Evolutionary conservation across 2,888 invertebrate genomes (phyloP).

Genomic region (Agriopis marginaria): DNA sequence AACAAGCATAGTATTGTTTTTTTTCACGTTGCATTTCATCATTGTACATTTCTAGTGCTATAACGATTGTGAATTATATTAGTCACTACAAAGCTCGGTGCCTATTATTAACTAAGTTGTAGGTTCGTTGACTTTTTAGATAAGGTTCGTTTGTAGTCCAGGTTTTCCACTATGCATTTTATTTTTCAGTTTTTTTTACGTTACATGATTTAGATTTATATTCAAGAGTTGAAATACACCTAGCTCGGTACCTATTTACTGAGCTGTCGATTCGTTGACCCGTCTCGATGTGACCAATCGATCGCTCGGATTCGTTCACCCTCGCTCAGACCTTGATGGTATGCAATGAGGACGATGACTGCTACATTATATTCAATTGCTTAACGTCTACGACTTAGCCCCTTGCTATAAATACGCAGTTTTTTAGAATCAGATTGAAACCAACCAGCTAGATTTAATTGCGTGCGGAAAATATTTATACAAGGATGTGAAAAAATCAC

Average conservation of each 20-base stretch:
- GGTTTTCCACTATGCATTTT: not conserved
- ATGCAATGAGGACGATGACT: constrained; percentile 45
- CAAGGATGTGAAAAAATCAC: constrained; percentile 7
- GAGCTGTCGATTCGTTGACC: constrained; percentile 36
- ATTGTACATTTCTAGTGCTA: no score
- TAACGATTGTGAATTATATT: no score
- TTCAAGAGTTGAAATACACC: not conserved
- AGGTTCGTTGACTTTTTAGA: not conserved
- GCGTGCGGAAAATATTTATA: constrained; percentile 5
- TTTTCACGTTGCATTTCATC: no score
- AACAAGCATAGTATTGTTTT: no score
- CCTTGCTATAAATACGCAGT: constrained; percentile 7
- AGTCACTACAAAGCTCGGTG: no score
- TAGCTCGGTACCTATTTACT: constrained; percentile 12
- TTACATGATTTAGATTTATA: not conserved
- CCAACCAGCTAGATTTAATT: not conserved
- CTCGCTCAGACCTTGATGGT: constrained; percentile 41
- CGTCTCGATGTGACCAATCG: constrained; percentile 42
- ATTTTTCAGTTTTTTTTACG: not conserved
- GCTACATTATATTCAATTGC: constrained; percentile 16
- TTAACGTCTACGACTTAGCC: constrained; percentile 7
- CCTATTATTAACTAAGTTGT: no score
- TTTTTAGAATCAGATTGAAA: constrained; percentile 14
- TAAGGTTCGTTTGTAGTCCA: not conserved
- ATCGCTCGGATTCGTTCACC: constrained; percentile 40